phyloP scores from a whole-genome alignment of 2,888 invertebrate genomes.

The Volucella inanis region DNA sequence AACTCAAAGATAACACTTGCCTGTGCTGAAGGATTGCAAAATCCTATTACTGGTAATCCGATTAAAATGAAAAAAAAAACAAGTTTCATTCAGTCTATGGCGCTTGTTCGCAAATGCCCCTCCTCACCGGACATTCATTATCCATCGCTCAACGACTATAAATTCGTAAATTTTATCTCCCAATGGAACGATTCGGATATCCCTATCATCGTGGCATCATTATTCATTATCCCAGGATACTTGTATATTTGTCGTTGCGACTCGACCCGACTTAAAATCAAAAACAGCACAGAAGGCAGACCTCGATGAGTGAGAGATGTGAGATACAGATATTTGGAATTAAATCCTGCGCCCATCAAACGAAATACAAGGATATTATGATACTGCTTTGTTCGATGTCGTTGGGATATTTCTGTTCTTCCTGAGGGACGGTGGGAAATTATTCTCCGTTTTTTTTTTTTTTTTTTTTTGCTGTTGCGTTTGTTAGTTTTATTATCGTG shows the following conservation, averaged over 20 bases:
- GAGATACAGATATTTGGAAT: conserved; percentile 22
- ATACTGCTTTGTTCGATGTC: conserved; percentile 35
- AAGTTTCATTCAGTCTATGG: background rate
- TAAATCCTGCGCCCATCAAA: conserved; percentile 36
- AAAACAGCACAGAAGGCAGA: conserved; percentile 1
- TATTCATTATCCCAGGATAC: background rate
- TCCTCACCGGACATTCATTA: conserved; percentile 11
- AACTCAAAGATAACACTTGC: conserved; percentile 4
- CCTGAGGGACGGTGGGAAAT: background rate
- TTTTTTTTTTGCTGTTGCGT: background rate
- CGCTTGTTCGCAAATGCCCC: background rate
- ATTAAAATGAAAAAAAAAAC: conserved; percentile 18
- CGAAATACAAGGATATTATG: conserved; percentile 38
- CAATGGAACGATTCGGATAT: conserved; percentile 5
- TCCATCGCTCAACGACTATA: background rate
- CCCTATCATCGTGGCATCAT: background rate
- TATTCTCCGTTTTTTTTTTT: background rate
- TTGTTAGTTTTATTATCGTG: conserved; percentile 38
- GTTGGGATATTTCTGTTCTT: conserved; percentile 30
- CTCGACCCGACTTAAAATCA: conserved; percentile 5
- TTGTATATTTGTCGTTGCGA: background rate
- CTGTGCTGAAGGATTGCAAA: background rate
- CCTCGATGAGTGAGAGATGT: background rate
- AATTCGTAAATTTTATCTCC: conserved; percentile 10
- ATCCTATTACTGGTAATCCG: conserved; percentile 3